These are phyloP conservation scores for Rhynchotus rufescens DNA, from an alignment of 2,797 vertebrate genomes.

Conservation along the genomic window DNA sequence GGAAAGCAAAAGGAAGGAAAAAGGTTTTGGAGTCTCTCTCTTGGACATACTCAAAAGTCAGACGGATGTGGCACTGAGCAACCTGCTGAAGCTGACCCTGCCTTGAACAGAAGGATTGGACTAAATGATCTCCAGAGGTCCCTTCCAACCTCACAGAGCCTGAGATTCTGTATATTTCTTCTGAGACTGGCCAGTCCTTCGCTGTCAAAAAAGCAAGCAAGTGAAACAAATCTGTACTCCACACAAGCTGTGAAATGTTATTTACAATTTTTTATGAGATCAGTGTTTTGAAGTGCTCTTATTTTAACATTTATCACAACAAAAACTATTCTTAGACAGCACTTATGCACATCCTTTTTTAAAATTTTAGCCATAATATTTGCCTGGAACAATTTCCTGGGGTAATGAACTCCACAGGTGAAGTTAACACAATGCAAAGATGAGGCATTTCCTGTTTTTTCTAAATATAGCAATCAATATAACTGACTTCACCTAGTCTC, in stretches of 20 bases:
- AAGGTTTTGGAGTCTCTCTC: neutral
- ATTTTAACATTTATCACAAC: neutral
- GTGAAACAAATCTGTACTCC: neutral
- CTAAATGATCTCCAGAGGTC: neutral
- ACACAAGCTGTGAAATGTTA: neutral
- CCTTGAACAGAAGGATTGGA: neutral
- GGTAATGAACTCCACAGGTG: neutral
- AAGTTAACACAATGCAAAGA: neutral
- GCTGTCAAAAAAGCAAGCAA: neutral
- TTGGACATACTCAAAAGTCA: neutral
- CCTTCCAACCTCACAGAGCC: neutral
- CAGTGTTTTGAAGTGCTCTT: neutral
- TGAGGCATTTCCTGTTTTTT: neutral
- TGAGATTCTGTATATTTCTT: neutral
- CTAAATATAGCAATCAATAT: neutral
- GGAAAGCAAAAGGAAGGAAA: neutral
- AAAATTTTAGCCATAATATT: constrained; percentile 22
- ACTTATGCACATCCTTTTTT: neutral
- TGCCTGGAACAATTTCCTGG: neutral
- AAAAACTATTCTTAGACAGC: constrained; percentile 1
- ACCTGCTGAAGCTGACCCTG: neutral
- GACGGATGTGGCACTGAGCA: neutral
- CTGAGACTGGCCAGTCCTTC: neutral
- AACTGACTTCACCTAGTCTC: neutral
- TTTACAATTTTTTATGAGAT: neutral